Conservation (phyloP, 2,888 invertebrate species). For the Girardia tigrina region DNA sequence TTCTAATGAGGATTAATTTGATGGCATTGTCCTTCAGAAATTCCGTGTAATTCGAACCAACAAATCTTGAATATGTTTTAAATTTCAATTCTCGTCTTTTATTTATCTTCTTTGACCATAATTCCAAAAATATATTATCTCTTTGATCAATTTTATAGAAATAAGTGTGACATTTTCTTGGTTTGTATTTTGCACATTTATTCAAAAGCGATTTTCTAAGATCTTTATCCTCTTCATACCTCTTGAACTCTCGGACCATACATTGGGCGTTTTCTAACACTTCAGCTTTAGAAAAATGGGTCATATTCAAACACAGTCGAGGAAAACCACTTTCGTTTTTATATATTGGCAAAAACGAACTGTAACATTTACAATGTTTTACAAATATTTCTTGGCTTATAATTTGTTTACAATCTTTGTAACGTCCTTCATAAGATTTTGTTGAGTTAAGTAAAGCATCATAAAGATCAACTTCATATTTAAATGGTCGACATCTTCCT, state of each 20-base stretch:
- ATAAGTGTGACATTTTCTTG: not conserved
- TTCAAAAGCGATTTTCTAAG: not conserved
- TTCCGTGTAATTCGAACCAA: not conserved
- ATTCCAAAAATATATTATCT: slow-evolving; percentile 27
- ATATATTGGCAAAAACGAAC: slow-evolving; percentile 29
- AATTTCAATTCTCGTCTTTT: not conserved
- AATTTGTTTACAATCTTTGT: slow-evolving; percentile 32
- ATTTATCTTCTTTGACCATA: slow-evolving; percentile 11
- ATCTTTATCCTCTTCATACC: not conserved
- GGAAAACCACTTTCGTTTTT: slow-evolving; percentile 26
- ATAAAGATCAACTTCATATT: slow-evolving; percentile 28
- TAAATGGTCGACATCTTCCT: slow-evolving; percentile 21
- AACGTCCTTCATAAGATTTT: not conserved
- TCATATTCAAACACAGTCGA: slow-evolving; percentile 21
- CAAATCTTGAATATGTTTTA: not conserved
- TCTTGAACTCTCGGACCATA: not conserved
- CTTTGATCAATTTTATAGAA: slow-evolving; percentile 17
- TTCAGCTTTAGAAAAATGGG: slow-evolving; percentile 16
- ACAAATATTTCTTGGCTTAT: slow-evolving; percentile 21
- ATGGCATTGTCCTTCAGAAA: slow-evolving; percentile 24
- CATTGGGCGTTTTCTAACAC: slow-evolving; percentile 17
- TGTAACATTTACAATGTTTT: slow-evolving; percentile 31
- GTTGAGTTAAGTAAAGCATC: slow-evolving; percentile 10
- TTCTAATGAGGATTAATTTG: not conserved
- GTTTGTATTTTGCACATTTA: slow-evolving; percentile 13